A percentile compares a stretch with the other conserved stretches of the same genome.
These are phyloP conservation scores for Esox lucius DNA, from an alignment of 2,797 vertebrate genomes.

Conservation along the genomic window DNA sequence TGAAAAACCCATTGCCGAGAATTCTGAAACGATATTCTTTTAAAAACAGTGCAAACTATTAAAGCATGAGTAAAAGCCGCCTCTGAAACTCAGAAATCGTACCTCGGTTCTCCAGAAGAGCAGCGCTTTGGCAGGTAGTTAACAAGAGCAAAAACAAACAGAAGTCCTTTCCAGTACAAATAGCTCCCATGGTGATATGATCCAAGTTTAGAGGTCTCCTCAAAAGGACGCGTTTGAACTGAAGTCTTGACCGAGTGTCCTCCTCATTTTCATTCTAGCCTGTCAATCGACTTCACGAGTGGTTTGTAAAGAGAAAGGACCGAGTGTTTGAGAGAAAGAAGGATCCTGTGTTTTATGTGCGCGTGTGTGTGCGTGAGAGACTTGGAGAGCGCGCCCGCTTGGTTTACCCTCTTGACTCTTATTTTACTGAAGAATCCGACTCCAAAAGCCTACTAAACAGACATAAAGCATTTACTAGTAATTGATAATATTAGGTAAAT, in stretches of 20 bases:
- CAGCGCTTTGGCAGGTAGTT: constrained; percentile 77
- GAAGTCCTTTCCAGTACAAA: constrained; percentile 73
- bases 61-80: constrained; percentile 64
- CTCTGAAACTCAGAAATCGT: constrained; percentile 56
- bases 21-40: constrained; percentile 14
- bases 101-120: constrained; percentile 77
- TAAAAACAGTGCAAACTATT: constrained; percentile 52
- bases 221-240: constrained; percentile 77
- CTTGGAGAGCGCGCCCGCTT: not conserved
- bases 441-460: not conserved
- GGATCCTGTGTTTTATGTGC: constrained; percentile 40
- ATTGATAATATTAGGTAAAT: not conserved
- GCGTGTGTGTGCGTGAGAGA: constrained; percentile 37
- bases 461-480: not conserved
- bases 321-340: constrained; percentile 41
- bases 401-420: not conserved
- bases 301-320: constrained; percentile 70
- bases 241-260: constrained; percentile 72
- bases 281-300: constrained; percentile 76
- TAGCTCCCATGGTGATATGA: constrained; percentile 79
- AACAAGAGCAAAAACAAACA: constrained; percentile 84
- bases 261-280: constrained; percentile 80
- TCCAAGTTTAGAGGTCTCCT: constrained; percentile 73
- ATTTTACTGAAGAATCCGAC: not conserved
- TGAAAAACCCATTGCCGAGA: not conserved